Evolutionary conservation across 2,888 invertebrate species (phyloP).

Genomic region (Habrosyne pyritoides): DNA sequence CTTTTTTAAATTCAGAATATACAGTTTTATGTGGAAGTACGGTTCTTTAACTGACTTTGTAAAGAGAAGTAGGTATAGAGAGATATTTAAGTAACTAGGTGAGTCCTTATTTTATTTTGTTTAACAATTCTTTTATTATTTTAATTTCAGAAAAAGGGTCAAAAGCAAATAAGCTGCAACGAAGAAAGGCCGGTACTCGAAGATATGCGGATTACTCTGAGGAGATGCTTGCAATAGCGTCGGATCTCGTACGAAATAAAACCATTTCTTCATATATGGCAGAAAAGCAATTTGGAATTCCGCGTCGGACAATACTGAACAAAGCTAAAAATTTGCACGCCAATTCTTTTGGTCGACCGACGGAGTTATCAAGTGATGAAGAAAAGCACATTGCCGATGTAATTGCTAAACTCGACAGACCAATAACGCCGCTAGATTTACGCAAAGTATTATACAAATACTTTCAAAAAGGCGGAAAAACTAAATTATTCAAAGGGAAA

Average conservation of each 20-base stretch:
- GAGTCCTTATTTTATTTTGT: too few relatives aligned
- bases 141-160: too few relatives aligned
- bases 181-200: background rate
- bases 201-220: background rate
- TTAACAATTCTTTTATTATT: too few relatives aligned
- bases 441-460: constrained; percentile 20
- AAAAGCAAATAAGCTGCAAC: background rate
- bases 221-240: constrained; percentile 1
- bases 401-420: constrained; percentile 22
- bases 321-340: constrained; percentile 18
- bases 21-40: too few relatives aligned
- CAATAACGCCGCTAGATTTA: constrained; percentile 22
- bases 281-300: constrained; percentile 25
- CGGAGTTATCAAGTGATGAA: constrained; percentile 19
- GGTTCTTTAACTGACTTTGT: too few relatives aligned
- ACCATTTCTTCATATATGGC: constrained; percentile 2
- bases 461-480: constrained; percentile 14
- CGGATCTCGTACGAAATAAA: constrained; percentile 4
- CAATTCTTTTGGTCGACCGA: constrained; percentile 21
- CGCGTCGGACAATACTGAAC: constrained; percentile 21
- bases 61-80: too few relatives aligned
- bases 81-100: too few relatives aligned
- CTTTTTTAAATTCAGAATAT: too few relatives aligned
- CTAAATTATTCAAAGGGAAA: constrained; percentile 10
- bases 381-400: constrained; percentile 20